These are phyloP conservation scores for Ornithoptera priamus DNA, from an alignment of 2,888 invertebrate genomes.

Conservation along the genomic window DNA sequence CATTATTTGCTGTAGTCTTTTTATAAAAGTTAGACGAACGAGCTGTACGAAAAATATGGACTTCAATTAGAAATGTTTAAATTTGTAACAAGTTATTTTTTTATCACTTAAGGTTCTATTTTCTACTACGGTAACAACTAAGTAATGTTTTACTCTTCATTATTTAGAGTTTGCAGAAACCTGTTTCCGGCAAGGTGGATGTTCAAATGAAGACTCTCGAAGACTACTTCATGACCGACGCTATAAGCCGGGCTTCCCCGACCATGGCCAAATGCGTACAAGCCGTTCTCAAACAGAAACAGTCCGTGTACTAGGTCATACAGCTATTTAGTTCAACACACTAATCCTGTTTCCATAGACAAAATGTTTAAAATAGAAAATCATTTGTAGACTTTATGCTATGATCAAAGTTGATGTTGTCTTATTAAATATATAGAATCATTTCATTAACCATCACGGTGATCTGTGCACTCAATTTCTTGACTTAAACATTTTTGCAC, in stretches of 20 bases:
- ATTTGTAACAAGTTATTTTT: too few relatives aligned
- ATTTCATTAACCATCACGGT: not conserved
- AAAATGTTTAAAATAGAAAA: too few relatives aligned
- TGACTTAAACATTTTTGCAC: not conserved
- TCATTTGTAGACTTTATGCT: not conserved
- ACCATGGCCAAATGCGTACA: constrained; percentile 99
- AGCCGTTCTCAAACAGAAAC: constrained; percentile 89
- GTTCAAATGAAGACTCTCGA: constrained; percentile 88
- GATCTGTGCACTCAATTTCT: not conserved
- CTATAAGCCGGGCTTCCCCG: constrained; percentile 96
- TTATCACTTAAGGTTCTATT: too few relatives aligned
- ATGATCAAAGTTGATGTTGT: not conserved
- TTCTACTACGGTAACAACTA: too few relatives aligned
- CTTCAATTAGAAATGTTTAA: too few relatives aligned
- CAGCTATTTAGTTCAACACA: constrained; percentile 22
- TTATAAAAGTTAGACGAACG: too few relatives aligned
- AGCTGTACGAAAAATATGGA: too few relatives aligned
- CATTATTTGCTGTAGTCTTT: too few relatives aligned
- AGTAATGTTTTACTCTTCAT: not conserved
- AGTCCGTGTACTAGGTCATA: constrained; percentile 58
- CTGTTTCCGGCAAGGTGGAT: constrained; percentile 81
- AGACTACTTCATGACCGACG: constrained; percentile 97
- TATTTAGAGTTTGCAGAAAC: constrained; percentile 66
- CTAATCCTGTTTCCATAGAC: not conserved
- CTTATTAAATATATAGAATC: not conserved